Evolutionary conservation across 2,797 vertebrate genomes (phyloP).

Genomic region (Protonibea diacanthus): DNA sequence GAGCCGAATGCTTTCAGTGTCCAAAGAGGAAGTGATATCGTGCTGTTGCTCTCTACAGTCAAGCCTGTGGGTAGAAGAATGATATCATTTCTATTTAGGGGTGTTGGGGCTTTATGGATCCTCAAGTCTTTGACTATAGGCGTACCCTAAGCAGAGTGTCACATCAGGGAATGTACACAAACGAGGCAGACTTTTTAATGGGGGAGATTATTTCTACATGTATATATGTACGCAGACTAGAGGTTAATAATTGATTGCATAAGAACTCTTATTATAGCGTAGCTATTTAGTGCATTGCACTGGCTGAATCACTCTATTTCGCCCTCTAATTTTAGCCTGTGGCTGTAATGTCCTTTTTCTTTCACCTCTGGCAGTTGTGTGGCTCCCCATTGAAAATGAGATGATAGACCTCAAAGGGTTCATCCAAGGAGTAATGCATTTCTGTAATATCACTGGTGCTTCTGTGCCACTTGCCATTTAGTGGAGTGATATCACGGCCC

Average conservation of each 20-base stretch:
- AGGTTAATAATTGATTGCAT: conserved; percentile 56
- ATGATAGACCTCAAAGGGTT: conserved; percentile 64
- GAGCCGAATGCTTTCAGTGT: conserved; percentile 39
- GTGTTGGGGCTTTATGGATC: conserved; percentile 44
- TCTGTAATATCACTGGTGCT: conserved; percentile 49
- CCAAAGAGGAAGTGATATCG: conserved; percentile 52
- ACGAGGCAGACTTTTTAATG: conserved; percentile 32
- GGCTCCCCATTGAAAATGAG: conserved; percentile 51
- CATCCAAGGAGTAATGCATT: conserved; percentile 59
- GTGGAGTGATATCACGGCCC: conserved; percentile 33
- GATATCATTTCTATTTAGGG: conserved; percentile 44
- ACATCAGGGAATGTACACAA: conserved; percentile 20
- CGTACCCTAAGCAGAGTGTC: conserved; percentile 20
- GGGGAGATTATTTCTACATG: background rate
- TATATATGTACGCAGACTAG: conserved; percentile 28
- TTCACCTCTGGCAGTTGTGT: conserved; percentile 52
- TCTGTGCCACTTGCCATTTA: conserved; percentile 57
- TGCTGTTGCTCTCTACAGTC: conserved; percentile 24
- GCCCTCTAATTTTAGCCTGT: conserved; percentile 60
- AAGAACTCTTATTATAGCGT: conserved; percentile 47
- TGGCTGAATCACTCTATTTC: conserved; percentile 39
- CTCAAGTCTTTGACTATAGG: conserved; percentile 23
- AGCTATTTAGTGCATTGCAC: conserved; percentile 31
- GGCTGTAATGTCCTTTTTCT: conserved; percentile 58
- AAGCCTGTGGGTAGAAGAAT: conserved; percentile 30